phyloP scores from a whole-genome alignment of 2,797 vertebrate genomes.

The Myotis vivesi region DNA sequence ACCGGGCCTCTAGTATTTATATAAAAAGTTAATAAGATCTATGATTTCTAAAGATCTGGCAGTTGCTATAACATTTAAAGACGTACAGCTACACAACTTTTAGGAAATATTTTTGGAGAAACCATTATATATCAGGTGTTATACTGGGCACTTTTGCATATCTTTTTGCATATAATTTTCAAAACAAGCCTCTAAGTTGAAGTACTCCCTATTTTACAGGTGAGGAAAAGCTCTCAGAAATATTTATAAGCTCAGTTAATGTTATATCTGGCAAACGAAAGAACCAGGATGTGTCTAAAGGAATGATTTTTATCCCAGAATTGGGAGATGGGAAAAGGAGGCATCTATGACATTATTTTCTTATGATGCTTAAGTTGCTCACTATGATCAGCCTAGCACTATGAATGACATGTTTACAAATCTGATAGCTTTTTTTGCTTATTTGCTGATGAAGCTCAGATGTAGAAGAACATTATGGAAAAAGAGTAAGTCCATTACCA shows the following conservation, averaged over 20 bases:
- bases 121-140: not conserved
- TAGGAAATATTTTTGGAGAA: not conserved
- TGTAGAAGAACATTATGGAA: not conserved
- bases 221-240: not conserved
- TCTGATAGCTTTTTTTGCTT: not conserved
- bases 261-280: not conserved
- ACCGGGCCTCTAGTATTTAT: not conserved
- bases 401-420: not conserved
- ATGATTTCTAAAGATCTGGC: not conserved
- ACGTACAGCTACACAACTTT: not conserved
- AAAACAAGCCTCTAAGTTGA: not conserved
- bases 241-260: not conserved
- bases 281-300: not conserved
- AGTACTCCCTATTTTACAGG: not conserved
- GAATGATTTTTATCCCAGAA: not conserved
- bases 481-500: not conserved
- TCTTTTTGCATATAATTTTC: not conserved
- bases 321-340: not conserved
- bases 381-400: not conserved
- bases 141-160: not conserved
- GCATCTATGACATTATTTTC: not conserved
- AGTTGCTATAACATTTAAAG: conserved; percentile 4
- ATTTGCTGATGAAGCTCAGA: not conserved
- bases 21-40: not conserved
- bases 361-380: not conserved